Evolutionary conservation across 2,113 vertebrate genomes (phyloP).

Genomic region (Delphinus delphis): DNA sequence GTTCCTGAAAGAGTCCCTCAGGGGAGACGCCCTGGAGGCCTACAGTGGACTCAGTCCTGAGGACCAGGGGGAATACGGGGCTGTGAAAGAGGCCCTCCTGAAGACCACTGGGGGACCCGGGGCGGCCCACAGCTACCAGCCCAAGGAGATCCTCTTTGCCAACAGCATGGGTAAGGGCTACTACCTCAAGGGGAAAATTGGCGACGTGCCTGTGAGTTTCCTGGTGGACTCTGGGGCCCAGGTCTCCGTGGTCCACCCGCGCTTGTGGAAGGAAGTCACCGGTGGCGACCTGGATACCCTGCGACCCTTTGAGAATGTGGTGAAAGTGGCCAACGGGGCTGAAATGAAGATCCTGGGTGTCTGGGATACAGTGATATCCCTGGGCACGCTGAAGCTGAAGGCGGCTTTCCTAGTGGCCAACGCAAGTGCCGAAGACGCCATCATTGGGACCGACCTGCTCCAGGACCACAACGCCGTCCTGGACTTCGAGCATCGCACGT

Average conservation of each 20-base stretch:
- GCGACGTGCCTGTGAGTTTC: slow-evolving; percentile 65
- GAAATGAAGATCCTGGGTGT: slow-evolving; percentile 79
- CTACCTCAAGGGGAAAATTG: slow-evolving; percentile 79
- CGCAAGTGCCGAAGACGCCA: slow-evolving; percentile 66
- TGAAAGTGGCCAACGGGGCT: slow-evolving; percentile 76
- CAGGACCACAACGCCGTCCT: slow-evolving; percentile 74
- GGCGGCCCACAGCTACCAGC: background rate
- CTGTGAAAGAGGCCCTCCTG: slow-evolving; percentile 63
- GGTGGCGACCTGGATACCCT: slow-evolving; percentile 71
- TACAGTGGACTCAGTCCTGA: slow-evolving; percentile 34
- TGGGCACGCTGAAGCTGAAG: slow-evolving; percentile 74
- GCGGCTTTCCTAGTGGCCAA: slow-evolving; percentile 76
- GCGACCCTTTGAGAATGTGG: slow-evolving; percentile 72
- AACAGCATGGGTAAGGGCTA: slow-evolving; percentile 80
- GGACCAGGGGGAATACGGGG: slow-evolving; percentile 22
- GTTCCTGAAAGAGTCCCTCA: slow-evolving; percentile 70
- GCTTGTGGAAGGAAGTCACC: slow-evolving; percentile 75
- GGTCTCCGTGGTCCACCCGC: slow-evolving; percentile 75
- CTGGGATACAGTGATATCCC: slow-evolving; percentile 67
- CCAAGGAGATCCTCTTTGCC: slow-evolving; percentile 76
- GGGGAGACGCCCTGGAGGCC: slow-evolving; percentile 50
- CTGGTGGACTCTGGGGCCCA: slow-evolving; percentile 78
- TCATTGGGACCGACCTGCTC: slow-evolving; percentile 74
- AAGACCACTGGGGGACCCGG: background rate
- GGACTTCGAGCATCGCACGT: slow-evolving; percentile 76